Percentiles rank a stretch among this genome's conserved stretches.
phyloP scores from a whole-genome alignment of 2,113 vertebrate genomes.

The Lepus timidus region DNA sequence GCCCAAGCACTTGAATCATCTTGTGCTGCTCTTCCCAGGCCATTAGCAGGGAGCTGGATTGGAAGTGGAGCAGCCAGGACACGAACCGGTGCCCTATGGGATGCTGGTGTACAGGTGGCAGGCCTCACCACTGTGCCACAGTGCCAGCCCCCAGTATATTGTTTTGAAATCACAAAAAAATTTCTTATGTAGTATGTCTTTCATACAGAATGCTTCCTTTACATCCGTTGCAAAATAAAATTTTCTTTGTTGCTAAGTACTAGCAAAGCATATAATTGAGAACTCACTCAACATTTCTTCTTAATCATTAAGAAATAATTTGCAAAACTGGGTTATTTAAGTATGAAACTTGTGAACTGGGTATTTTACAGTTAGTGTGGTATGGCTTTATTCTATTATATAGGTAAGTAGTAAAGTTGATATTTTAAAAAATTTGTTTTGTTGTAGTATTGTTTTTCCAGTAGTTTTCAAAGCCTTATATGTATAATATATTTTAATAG shows the following conservation, averaged over 20 bases:
- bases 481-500: neutral
- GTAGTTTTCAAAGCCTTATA: neutral
- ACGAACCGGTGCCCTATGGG: too few species aligned
- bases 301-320: conserved; percentile 5
- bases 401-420: neutral
- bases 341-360: neutral
- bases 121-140: too few species aligned
- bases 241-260: neutral
- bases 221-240: neutral
- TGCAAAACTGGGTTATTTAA: neutral
- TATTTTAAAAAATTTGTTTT: neutral
- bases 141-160: too few species aligned
- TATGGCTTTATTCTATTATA: neutral
- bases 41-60: too few species aligned
- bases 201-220: neutral
- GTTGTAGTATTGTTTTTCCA: neutral
- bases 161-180: neutral
- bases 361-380: neutral
- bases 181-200: neutral
- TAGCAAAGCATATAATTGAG: conserved; percentile 28
- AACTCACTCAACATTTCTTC: neutral
- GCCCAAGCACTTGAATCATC: too few species aligned
- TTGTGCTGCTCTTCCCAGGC: too few species aligned
- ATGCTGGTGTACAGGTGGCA: too few species aligned
- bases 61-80: too few species aligned